Base-by-base conservation (phyloP, 2,113 vertebrate species). In the Phaethornis superciliosus region DNA sequence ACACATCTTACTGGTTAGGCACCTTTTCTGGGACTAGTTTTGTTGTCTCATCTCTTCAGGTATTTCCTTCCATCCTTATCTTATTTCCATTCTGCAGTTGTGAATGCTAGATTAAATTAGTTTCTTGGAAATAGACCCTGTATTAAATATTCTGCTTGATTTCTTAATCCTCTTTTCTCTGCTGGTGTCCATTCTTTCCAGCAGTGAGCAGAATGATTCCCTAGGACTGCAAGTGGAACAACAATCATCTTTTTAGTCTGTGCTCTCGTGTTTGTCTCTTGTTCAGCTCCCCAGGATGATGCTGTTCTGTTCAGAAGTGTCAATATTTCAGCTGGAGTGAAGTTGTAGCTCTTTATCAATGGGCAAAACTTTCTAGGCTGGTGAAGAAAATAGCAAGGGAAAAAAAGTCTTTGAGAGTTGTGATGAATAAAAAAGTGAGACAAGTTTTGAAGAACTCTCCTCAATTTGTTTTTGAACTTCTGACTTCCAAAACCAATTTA, bases 401-500 rank as follows among this genome's bases (percentile, higher is more conserved):
- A 89, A 94, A 81, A 11, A 82, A 82, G 12, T 12, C 37, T 76
- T 30, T 46, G 58, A 79, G 54, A 4, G 7, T 33, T 4, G 2
- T 19, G 70, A 32, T 76, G 63, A 68, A 76, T 89, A 69, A 92
- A 94, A 94, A 89, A 83, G 40, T 20, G 51, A 79, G 67, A 22
- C 20, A 42, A 63, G 67, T 69, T 92, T 76, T 62, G 42, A 82
- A 85, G 67, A 94, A 72, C 26, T 56, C 8, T 65, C 37, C 55
- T 85, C 67, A 89, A 16, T 87, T 89, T 88, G 55, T 17, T 89
- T 88, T 55, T 70, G 51, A 89, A 77, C 75, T 70, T 42, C 59
- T 76, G 89, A 74, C 71, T 92, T 95, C 71, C 55, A 74, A 84
- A 75, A 84, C 35, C 74, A 82, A 71, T 87, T 86, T 90, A 93